phyloP scores from a whole-genome alignment of 2,113 vertebrate species.

The Fukomys damarensis region DNA sequence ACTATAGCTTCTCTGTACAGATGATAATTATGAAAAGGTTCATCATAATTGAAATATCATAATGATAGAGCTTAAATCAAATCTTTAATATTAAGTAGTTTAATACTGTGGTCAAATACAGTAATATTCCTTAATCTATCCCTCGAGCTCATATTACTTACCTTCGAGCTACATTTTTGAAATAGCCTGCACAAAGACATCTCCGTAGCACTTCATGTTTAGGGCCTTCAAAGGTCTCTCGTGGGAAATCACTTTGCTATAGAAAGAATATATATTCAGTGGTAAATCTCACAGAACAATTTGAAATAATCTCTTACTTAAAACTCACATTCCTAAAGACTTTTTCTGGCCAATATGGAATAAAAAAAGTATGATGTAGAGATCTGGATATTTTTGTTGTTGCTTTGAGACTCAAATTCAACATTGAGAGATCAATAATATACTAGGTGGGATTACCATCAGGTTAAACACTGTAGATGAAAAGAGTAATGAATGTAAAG shows the following conservation, averaged over 20 bases:
- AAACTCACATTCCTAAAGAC: slow-evolving; percentile 55
- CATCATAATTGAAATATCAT: not conserved
- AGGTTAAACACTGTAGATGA: not conserved
- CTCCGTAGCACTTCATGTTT: slow-evolving; percentile 92
- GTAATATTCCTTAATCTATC: not conserved
- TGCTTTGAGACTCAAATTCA: not conserved
- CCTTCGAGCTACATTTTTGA: slow-evolving; percentile 96
- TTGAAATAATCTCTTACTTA: slow-evolving; percentile 53
- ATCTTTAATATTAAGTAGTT: slow-evolving; percentile 41
- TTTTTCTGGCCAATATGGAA: not conserved
- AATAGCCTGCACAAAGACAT: slow-evolving; percentile 96
- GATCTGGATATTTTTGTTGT: not conserved
- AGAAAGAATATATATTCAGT: slow-evolving; percentile 21
- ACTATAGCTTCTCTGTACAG: not conserved
- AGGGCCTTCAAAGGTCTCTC: slow-evolving; percentile 92
- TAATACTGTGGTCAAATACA: slow-evolving; percentile 2
- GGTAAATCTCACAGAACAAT: slow-evolving; percentile 46
- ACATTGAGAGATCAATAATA: not conserved
- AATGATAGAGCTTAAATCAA: slow-evolving; percentile 25
- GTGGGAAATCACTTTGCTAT: slow-evolving; percentile 93
- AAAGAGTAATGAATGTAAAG: not conserved
- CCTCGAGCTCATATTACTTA: slow-evolving; percentile 65
- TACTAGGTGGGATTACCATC: not conserved
- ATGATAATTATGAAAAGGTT: slow-evolving; percentile 36
- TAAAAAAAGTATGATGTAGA: not conserved